Base-by-base conservation (phyloP, 2,113 vertebrate genomes). In the Vulpes lagopus region DNA sequence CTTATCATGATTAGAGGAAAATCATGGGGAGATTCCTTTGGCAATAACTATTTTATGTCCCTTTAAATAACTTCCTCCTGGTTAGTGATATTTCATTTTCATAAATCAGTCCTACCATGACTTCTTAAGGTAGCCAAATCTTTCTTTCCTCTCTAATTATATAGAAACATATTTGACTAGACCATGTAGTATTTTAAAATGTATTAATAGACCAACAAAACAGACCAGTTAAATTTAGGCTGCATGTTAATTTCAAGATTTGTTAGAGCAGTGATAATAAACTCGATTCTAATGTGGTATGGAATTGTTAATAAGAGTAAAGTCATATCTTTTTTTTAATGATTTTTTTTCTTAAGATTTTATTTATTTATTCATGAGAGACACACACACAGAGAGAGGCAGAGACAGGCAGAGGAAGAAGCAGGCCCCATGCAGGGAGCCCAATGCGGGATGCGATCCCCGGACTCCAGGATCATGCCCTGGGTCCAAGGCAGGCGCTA, bases 231-330 rank as follows among this genome's bases (percentile, higher is more conserved):
- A 35, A 85, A 91, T 43, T 43, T 43, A 43, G 17, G 8, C 38
- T 84, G 8, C 8, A 11, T 74, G 38, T 65, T 57, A n/a, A 64
- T 57, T 91, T 94, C 11, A 59, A 83, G 73, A 49, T 79, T n/a
- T 93, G 16, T 92, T 94, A 81, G 16, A 49, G 3, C 22, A 62
- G n/a, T 43, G 22, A 53, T 55, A 71, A 64, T 74, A 88, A 89
- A n/a, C 25, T 62, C 73, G 23, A 73, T 92, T 83, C 87, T 90
- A 76, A 25, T 64, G 20, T 92, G 51, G 79, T 74, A 43, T 89
- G 94, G 64, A 93, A 95, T 96, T 96, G 90, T 93, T 80, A 22
- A 10, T 64, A 25, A 43, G 15, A 91, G 74, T 35, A 84, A 95
- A 84, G 23, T 89, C 67, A 64, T 92, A 30, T 90, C 32, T 92